phyloP scores from a whole-genome alignment of 2,888 invertebrate species.

The Cotesia congregata region DNA sequence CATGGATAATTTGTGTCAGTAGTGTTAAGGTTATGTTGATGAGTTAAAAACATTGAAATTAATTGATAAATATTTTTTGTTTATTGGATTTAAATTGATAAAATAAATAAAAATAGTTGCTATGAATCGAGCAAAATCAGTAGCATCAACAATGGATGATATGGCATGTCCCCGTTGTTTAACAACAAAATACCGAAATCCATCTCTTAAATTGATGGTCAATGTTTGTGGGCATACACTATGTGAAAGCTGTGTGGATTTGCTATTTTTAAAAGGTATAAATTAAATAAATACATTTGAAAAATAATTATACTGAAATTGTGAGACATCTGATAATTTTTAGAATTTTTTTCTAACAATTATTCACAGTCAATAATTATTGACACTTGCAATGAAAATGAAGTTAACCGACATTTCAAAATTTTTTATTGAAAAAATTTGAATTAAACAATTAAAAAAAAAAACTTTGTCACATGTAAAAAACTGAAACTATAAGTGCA shows the following conservation, averaged over 20 bases:
- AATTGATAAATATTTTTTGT: no score
- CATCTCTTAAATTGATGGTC: slow-evolving; percentile 95
- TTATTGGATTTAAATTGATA: no score
- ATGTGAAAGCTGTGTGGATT: slow-evolving; percentile 97
- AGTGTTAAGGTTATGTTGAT: no score
- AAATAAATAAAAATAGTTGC: no score
- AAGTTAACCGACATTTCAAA: neutral
- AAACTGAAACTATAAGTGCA: no score
- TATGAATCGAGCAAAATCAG: neutral
- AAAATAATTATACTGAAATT: neutral
- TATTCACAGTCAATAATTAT: no score
- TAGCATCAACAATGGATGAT: slow-evolving; percentile 71
- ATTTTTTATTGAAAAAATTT: no score
- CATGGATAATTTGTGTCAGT: no score
- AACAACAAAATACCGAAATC: slow-evolving; percentile 97
- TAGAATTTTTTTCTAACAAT: neutral
- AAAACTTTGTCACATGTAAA: no score
- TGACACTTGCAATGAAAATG: neutral
- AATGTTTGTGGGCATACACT: slow-evolving; percentile 98
- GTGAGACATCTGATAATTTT: no score
- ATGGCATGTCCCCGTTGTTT: slow-evolving; percentile 96
- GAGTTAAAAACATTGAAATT: no score
- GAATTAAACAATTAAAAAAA: no score
- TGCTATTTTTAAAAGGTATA: slow-evolving; percentile 93
- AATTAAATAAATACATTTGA: neutral